A percentile compares a stretch with the other conserved stretches of the same genome.
Conservation (phyloP, 2,888 invertebrate genomes). For the Sinotaia quadrata region DNA sequence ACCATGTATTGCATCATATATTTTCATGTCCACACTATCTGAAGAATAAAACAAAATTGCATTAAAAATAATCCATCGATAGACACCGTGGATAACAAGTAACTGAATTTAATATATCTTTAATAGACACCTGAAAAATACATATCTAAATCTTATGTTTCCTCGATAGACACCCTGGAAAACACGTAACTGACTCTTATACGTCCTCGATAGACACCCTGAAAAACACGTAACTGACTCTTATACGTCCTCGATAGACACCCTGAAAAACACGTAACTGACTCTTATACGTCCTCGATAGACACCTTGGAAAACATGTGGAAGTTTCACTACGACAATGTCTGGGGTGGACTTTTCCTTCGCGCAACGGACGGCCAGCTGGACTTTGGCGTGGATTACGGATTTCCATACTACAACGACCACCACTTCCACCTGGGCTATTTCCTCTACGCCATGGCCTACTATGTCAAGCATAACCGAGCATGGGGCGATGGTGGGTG, state of each 20-base stretch:
- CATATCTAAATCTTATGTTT: no score
- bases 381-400: slow-evolving; percentile 52
- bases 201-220: no score
- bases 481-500: slow-evolving; percentile 49
- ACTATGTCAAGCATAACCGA: slow-evolving; percentile 52
- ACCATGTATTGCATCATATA: no score
- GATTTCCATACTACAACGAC: slow-evolving; percentile 60
- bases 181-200: neutral
- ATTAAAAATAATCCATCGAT: no score
- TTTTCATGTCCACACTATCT: no score
- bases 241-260: neutral
- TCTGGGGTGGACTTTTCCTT: slow-evolving; percentile 59
- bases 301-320: slow-evolving; percentile 49
- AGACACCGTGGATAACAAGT: no score
- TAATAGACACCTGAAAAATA: no score
- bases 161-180: no score
- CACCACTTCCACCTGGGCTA: slow-evolving; percentile 64
- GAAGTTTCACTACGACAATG: slow-evolving; percentile 59
- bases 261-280: no score
- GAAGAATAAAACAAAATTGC: no score
- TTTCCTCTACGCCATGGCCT: slow-evolving; percentile 56
- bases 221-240: no score
- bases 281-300: slow-evolving; percentile 22
- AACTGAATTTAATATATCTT: no score
- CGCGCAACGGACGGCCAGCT: slow-evolving; percentile 47